Conservation (phyloP, 2,113 vertebrate species). For the Donacobius atricapilla region DNA sequence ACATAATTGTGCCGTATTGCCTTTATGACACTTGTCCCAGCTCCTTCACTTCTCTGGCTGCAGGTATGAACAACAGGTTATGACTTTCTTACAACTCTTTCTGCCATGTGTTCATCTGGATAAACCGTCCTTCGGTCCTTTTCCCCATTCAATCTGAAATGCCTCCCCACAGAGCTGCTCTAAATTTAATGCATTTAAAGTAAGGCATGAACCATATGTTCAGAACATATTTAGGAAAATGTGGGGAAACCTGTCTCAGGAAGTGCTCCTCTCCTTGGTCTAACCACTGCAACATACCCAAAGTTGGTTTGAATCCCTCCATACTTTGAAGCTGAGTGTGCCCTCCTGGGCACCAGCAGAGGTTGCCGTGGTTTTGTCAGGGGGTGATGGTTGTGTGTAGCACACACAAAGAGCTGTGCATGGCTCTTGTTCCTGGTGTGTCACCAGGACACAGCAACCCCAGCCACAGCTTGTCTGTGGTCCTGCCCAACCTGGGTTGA, state of each 20-base stretch:
- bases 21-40: background rate
- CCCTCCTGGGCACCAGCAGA: background rate
- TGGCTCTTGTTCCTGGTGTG: background rate
- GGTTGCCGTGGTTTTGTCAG: accelerated
- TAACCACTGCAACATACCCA: background rate
- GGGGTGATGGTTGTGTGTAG: accelerated
- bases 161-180: background rate
- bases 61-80: accelerated
- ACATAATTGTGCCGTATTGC: accelerated
- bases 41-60: background rate
- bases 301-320: background rate
- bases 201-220: background rate
- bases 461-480: background rate
- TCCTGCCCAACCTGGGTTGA: background rate
- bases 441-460: background rate
- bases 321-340: background rate
- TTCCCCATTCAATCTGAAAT: background rate
- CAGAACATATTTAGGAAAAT: background rate
- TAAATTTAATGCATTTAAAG: background rate
- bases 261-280: background rate
- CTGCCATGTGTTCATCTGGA: background rate
- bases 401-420: accelerated
- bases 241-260: background rate
- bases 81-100: background rate
- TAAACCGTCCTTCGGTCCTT: background rate